Percentiles rank a stretch among this genome's conserved stretches.
Conservation (phyloP, 2,797 vertebrate species). For the Rhabdomys pumilio region DNA sequence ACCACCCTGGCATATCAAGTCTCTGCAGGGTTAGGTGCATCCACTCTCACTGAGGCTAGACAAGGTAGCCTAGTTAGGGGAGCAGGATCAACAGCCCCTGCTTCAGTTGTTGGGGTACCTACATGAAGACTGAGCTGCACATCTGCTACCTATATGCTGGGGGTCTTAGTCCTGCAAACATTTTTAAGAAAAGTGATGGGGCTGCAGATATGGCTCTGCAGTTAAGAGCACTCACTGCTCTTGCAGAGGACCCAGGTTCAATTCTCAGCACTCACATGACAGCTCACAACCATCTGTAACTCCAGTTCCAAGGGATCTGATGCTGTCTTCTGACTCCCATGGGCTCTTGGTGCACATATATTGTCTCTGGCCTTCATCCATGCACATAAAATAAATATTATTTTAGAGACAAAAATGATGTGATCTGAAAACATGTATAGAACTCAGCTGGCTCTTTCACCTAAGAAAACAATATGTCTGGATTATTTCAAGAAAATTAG, state of each 20-base stretch:
- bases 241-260: neutral
- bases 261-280: neutral
- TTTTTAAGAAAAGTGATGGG: too few species aligned
- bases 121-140: too few species aligned
- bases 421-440: neutral
- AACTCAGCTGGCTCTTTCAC: neutral
- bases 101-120: too few species aligned
- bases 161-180: neutral
- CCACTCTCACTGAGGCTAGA: too few species aligned
- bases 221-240: neutral
- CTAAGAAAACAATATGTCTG: conserved; percentile 26
- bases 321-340: neutral
- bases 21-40: too few species aligned
- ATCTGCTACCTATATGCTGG: too few species aligned
- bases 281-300: neutral
- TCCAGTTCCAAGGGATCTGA: neutral
- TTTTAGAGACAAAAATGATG: neutral
- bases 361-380: neutral
- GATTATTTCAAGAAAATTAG: conserved; percentile 74
- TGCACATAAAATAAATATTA: neutral
- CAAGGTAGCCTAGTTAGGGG: too few species aligned
- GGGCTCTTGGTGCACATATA: too few species aligned
- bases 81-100: too few species aligned
- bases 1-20: too few species aligned
- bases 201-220: neutral